These are phyloP conservation scores for Moxostoma hubbsi DNA, from an alignment of 2,797 vertebrate genomes.

Conservation along the genomic window DNA sequence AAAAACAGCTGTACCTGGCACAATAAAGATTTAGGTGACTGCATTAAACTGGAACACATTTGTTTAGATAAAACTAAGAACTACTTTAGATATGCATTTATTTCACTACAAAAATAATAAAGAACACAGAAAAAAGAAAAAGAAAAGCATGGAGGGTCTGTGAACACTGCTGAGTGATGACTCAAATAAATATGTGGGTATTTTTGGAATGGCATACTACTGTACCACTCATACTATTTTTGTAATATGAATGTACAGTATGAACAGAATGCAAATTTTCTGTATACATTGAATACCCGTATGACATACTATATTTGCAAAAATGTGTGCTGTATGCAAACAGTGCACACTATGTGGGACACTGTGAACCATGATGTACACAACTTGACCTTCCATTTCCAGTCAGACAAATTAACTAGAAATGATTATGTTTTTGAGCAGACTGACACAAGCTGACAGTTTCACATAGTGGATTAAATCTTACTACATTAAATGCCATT, in stretches of 20 bases:
- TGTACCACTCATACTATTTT: slow-evolving; percentile 22
- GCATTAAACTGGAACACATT: neutral
- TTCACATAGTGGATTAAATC: no score
- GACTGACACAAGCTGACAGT: no score
- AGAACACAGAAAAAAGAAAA: no score
- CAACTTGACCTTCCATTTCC: neutral
- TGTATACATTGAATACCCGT: slow-evolving; percentile 7
- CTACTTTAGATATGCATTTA: neutral
- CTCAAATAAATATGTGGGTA: slow-evolving; percentile 2
- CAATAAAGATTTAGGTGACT: neutral
- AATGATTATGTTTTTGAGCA: neutral
- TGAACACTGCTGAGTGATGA: slow-evolving; percentile 13
- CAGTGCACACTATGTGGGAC: neutral
- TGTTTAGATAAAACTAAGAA: neutral
- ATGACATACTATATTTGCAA: neutral
- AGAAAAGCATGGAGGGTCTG: neutral
- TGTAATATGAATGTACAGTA: slow-evolving; percentile 9
- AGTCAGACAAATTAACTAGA: neutral
- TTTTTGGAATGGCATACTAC: slow-evolving; percentile 35
- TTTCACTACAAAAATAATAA: neutral
- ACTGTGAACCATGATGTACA: neutral
- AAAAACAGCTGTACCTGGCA: neutral
- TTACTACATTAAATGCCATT: neutral
- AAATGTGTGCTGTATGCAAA: neutral
- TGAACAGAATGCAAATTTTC: slow-evolving; percentile 26